Conservation (phyloP, 2,888 invertebrate genomes). For the Cacoxenus indagator region DNA sequence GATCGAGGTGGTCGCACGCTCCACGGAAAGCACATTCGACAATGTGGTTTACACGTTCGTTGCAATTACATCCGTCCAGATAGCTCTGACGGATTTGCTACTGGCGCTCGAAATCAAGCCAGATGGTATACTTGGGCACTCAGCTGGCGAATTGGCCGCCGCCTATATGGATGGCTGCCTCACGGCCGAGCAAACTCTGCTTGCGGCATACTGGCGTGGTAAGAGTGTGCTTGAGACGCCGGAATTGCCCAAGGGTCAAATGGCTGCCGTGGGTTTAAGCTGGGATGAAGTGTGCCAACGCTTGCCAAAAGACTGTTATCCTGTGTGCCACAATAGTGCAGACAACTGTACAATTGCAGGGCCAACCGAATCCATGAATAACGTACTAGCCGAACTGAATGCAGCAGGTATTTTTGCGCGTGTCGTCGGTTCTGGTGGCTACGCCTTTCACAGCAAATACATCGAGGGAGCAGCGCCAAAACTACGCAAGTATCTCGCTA, state of each 20-base stretch:
- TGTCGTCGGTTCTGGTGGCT: conserved; percentile 86
- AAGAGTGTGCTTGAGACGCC: conserved; percentile 82
- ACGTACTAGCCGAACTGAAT: conserved; percentile 78
- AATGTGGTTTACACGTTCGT: conserved; percentile 92
- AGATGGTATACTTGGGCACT: conserved; percentile 97
- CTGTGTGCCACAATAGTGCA: conserved; percentile 94
- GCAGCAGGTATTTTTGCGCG: conserved; percentile 86
- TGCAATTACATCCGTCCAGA: conserved; percentile 94
- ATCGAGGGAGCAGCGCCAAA: conserved; percentile 88
- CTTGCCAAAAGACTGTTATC: conserved; percentile 84
- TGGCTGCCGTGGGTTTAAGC: conserved; percentile 93
- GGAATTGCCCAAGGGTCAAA: conserved; percentile 79
- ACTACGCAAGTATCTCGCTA: conserved; percentile 81
- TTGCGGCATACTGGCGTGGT: conserved; percentile 95
- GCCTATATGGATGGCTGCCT: conserved; percentile 97
- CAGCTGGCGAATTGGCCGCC: conserved; percentile 80
- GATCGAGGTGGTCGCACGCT: conserved; percentile 81
- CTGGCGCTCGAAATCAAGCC: conserved; percentile 82
- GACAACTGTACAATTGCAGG: conserved; percentile 97
- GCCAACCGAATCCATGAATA: conserved; percentile 77
- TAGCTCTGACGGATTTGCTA: conserved; percentile 92
- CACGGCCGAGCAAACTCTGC: conserved; percentile 92
- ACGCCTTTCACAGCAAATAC: conserved; percentile 94
- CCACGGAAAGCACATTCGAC: conserved; percentile 83
- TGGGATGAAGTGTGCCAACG: conserved; percentile 84